Conservation (phyloP, 2,797 vertebrate genomes). For the Lacerta bilineata region DNA sequence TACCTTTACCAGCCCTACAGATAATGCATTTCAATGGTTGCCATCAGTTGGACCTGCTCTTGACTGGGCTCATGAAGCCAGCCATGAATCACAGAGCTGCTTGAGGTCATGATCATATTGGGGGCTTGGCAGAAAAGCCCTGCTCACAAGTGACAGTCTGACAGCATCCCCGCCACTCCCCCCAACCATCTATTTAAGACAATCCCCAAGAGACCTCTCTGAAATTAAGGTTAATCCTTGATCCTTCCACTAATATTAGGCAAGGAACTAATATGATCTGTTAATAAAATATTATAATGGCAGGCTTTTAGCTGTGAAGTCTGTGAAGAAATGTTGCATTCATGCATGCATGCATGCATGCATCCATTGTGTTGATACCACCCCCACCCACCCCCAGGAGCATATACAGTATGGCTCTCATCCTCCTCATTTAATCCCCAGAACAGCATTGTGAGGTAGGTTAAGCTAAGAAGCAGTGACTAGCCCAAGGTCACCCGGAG, state of each 20-base stretch:
- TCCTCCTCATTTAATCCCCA: too few relatives aligned
- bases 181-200: background rate
- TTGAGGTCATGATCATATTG: background rate
- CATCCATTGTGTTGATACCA: too few relatives aligned
- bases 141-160: background rate
- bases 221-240: background rate
- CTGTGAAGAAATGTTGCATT: background rate
- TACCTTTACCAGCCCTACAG: background rate
- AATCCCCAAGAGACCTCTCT: background rate
- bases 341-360: too few relatives aligned
- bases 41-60: background rate
- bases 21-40: background rate
- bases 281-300: background rate
- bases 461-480: too few relatives aligned
- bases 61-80: background rate
- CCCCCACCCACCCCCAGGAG: too few relatives aligned
- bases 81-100: background rate
- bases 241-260: background rate
- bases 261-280: background rate
- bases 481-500: too few relatives aligned
- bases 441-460: too few relatives aligned
- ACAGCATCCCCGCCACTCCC: background rate
- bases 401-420: too few relatives aligned
- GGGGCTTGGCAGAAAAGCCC: background rate
- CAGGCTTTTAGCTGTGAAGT: background rate